Evolutionary conservation across 2,888 invertebrate species (phyloP), one percentile per base, ranked within the genome.

Genomic region (Eumerus sabulonum): DNA sequence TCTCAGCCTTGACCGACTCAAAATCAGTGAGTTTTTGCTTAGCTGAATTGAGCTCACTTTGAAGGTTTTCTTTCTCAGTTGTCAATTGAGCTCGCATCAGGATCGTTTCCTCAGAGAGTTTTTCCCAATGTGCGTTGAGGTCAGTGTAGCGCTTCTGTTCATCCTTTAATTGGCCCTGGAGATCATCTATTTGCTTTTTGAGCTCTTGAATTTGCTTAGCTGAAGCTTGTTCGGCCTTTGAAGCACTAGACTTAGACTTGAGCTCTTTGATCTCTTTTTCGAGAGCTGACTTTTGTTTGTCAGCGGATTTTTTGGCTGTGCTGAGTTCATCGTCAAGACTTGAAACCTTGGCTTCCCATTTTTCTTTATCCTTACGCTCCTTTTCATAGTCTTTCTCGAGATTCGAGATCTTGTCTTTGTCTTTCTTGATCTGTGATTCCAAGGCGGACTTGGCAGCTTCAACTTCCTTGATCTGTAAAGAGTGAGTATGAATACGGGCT

Each of bases 61-160:
- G 93, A 12, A 95, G 90, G 83, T 93, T 92, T 89, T 96, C 94
- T 85, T 95, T 96, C 86, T 96, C 95, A 66, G 93, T 93, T 3
- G 94, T 94, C 2, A 96, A 89, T 86, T 95, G 93, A 7, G 95
- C 94, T 88, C 95, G 96, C 76, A 94, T 94, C 0, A 95, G 92
- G 0, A 96, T 94, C 83, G 95, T 95, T 85, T 96, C 96, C 86
- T 96, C 96, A 86, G 95, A 94, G 40, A 97, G 88, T 76, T 94
- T 91, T 87, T 96, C 96, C 88, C 95, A 96, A 87, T 95, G 95
- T 14, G 92, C 91, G 35, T 94, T 95, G 62, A 97, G 90, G 83
- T 95, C 95, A 53, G 94, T 93, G 85, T 94, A 94, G 82, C 95
- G 94, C 82, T 93, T 93, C 81, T 92, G 92, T 85, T 94, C 94